Conservation (phyloP, 2,113 vertebrate genomes). For the Tragelaphus scriptus region DNA sequence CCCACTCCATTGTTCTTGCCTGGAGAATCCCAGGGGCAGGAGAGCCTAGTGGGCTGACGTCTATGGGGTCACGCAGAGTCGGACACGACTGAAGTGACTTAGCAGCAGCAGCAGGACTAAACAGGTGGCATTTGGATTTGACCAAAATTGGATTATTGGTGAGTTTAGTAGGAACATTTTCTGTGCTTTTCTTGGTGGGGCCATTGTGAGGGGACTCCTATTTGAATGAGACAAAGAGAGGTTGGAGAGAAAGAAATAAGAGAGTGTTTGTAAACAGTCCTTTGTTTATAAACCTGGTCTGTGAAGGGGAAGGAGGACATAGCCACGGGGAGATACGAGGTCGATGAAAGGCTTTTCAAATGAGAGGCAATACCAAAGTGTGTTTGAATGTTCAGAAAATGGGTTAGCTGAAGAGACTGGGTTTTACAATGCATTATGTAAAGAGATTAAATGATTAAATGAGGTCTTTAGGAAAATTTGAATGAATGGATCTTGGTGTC, state of each 20-base stretch:
- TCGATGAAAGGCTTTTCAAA: neutral
- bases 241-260: neutral
- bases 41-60: no score
- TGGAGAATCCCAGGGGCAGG: no score
- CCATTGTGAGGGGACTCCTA: neutral
- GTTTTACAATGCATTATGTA: neutral
- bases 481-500: neutral
- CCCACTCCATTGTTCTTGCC: no score
- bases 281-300: neutral
- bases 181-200: neutral
- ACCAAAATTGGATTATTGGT: neutral
- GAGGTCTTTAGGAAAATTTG: neutral
- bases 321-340: neutral
- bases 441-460: neutral
- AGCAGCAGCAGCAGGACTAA: neutral
- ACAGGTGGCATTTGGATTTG: neutral
- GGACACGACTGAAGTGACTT: no score
- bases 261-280: neutral
- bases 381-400: neutral
- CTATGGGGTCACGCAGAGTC: no score
- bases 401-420: neutral
- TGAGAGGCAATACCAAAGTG: neutral
- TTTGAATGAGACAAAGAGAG: neutral
- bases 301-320: neutral
- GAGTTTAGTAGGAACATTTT: neutral